Evolutionary conservation across 2,888 invertebrate genomes (phyloP).

Genomic region (Drosophila picticornis): DNA sequence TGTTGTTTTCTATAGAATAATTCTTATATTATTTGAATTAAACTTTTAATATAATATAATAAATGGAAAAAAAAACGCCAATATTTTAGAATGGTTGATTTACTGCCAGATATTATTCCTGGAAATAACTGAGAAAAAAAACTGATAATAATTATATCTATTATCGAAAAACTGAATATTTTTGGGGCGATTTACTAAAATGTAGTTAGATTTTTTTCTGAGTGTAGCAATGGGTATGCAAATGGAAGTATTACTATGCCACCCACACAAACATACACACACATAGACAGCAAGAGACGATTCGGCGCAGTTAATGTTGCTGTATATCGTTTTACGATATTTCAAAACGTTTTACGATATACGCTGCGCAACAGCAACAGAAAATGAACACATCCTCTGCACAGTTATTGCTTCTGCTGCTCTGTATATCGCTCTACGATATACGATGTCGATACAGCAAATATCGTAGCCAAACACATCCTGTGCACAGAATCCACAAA

Average conservation of each 20-base stretch:
- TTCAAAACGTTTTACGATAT: slow-evolving; percentile 69
- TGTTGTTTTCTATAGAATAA: too few species aligned
- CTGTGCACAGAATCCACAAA: slow-evolving; percentile 70
- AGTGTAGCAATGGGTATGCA: slow-evolving; percentile 35
- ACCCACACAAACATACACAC: slow-evolving; percentile 35
- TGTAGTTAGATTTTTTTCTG: not conserved
- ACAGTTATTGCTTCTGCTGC: slow-evolving; percentile 39
- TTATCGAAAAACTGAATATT: too few species aligned
- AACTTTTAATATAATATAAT: not conserved
- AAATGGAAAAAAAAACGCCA: not conserved
- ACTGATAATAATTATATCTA: not conserved
- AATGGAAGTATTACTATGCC: slow-evolving; percentile 68
- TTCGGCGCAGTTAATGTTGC: slow-evolving; percentile 66
- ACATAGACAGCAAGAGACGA: slow-evolving; percentile 39
- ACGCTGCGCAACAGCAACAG: slow-evolving; percentile 40
- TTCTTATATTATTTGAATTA: too few species aligned
- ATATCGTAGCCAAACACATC: slow-evolving; percentile 49
- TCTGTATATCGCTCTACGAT: slow-evolving; percentile 68
- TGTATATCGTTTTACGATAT: slow-evolving; percentile 9
- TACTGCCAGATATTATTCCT: too few species aligned
- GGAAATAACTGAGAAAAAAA: too few species aligned
- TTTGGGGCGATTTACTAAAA: not conserved
- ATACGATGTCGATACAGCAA: slow-evolving; percentile 44
- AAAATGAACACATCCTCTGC: slow-evolving; percentile 53
- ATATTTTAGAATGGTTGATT: not conserved